Base-by-base conservation (phyloP, 1,140 invertebrate genomes). In the Pseudomyrmex sp. region DNA sequence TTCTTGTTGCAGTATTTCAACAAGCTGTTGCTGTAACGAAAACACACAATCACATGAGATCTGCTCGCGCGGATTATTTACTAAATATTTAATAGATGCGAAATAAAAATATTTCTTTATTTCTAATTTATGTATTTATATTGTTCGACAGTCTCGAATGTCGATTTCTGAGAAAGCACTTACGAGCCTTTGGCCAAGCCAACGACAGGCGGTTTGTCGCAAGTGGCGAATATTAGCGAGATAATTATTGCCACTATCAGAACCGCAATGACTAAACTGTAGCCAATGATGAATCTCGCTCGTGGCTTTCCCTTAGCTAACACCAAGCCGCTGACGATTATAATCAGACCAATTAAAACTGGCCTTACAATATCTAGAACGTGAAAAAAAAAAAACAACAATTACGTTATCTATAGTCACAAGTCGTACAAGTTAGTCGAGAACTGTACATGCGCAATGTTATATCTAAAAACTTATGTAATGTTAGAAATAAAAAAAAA, bases 251-350 rank as follows among this genome's bases (percentile, higher is more conserved):
- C 74, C 46, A 94, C 93, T 66, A 92, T 94, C 61, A 95, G 23
- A 26, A 95, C 83, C 3, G 95, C 94, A 2, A 95, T 92, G 7
- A 94, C 52, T 0, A 96, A 94, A 90, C 96, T 96, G 89, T 96
- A 97, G 7, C 88, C 88, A 5, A 95, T 93, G 2, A 97, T 86
- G n/a, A 80, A 91, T 75, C 94, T 91, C 10, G 96, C 95, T 35
- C 93, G 94, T 0, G 96, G 96, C 84, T 95, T 95, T 0, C 93
- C 91, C 91, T 95, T 96, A 0, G 95, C 91, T 3, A 97, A 96
- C 1, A 97, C 83, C 26, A 96, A 88, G 0, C 97, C 97, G 59
- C 95, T 94, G 1, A 96, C 68, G 4, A 97, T 91, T 65, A 97
- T 92, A 2, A 95, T 95, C 13, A 96, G 83, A 1, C 95, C 95